Evolutionary conservation across 2,888 invertebrate species (phyloP).

Genomic region (Drosophila longiperda): DNA sequence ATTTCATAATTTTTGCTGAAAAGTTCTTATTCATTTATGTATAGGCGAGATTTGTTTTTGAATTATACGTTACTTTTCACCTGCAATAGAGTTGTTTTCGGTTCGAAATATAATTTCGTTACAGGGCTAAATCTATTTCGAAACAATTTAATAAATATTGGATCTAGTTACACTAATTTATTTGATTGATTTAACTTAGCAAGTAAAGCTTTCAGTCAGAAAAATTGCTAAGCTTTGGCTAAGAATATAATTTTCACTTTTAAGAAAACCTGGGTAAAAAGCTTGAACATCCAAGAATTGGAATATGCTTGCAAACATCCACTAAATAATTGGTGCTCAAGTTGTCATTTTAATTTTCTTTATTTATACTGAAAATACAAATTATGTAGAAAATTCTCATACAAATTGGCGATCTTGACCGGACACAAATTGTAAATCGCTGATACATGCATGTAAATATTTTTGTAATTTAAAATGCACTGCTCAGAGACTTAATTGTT

Average conservation of each 20-base stretch:
- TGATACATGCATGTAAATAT: slow-evolving; percentile 62
- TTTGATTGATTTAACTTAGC: neutral
- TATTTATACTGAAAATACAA: slow-evolving; percentile 82
- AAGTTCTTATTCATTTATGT: neutral
- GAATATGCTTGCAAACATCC: neutral
- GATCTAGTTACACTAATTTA: neutral
- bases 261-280: neutral
- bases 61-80: neutral
- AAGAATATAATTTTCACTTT: neutral
- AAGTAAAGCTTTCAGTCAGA: neutral
- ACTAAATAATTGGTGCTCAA: neutral
- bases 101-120: neutral
- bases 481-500: slow-evolving; percentile 63
- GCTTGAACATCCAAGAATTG: neutral
- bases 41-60: neutral
- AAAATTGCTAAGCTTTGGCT: neutral
- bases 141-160: neutral
- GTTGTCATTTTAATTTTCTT: slow-evolving; percentile 71
- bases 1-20: neutral
- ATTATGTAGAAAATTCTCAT: slow-evolving; percentile 81
- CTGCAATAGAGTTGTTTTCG: neutral
- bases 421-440: slow-evolving; percentile 64
- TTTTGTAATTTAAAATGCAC: slow-evolving; percentile 72
- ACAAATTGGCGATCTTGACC: slow-evolving; percentile 79
- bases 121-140: neutral